Evolutionary conservation across 53 echinoderm and acorn worm species (phyloP).

Genomic region (Holothuria scabra): DNA sequence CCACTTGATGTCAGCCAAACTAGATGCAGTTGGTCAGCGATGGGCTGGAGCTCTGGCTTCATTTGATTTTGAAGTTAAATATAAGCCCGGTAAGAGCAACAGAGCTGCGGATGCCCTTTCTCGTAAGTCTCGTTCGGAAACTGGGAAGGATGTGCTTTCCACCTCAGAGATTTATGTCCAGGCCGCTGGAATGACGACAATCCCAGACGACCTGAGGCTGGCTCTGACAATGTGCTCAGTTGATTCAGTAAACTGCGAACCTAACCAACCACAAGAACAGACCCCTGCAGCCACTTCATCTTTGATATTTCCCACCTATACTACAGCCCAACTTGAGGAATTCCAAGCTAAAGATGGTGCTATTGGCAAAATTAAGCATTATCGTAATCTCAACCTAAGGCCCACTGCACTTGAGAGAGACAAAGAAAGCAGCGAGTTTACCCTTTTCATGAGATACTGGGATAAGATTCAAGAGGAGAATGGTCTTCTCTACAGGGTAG

Average conservation of each 20-base stretch:
- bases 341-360: slow-evolving; percentile 45
- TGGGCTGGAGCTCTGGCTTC: slow-evolving; percentile 43
- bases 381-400: not conserved
- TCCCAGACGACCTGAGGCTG: not conserved
- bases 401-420: slow-evolving; percentile 24
- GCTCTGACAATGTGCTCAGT: too few species aligned
- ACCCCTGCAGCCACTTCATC: not conserved
- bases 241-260: not conserved
- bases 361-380: slow-evolving; percentile 24
- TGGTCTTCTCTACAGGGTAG: slow-evolving; percentile 22
- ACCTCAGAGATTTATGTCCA: not conserved
- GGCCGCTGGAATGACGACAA: slow-evolving; percentile 8
- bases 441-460: slow-evolving; percentile 32
- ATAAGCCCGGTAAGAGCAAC: slow-evolving; percentile 40
- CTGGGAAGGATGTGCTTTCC: not conserved
- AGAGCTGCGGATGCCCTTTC: slow-evolving; percentile 47
- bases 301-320: slow-evolving; percentile 41
- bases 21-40: slow-evolving; percentile 42
- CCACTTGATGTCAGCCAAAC: slow-evolving; percentile 50
- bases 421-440: not conserved
- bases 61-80: slow-evolving; percentile 49
- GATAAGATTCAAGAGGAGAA: slow-evolving; percentile 44
- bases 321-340: slow-evolving; percentile 6
- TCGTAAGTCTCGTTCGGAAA: not conserved
- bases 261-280: not conserved